Evolutionary conservation across 1,140 invertebrate genomes (phyloP).

Genomic region (Saccostrea glomerata): DNA sequence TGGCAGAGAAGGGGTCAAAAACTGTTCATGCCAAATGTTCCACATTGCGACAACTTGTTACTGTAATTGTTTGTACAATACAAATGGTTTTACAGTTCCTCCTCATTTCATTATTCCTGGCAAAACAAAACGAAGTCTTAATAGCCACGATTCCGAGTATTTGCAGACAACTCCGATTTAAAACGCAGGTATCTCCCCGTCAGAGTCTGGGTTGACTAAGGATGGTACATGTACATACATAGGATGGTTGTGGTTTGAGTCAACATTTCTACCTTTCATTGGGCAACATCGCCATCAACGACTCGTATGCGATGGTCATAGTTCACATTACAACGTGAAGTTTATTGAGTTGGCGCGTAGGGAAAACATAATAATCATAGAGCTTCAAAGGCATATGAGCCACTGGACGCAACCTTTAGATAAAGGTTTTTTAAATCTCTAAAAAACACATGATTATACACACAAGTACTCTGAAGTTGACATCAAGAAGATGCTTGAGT

Average conservation of each 20-base stretch:
- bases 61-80: conserved; percentile 41
- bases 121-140: conserved; percentile 4
- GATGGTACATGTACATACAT: conserved; percentile 29
- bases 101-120: conserved; percentile 49
- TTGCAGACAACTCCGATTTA: background rate
- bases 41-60: conserved; percentile 16
- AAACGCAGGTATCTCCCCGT: background rate
- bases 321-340: conserved; percentile 38
- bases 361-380: conserved; percentile 27
- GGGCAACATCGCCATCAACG: conserved; percentile 41
- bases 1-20: background rate
- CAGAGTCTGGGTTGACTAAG: conserved; percentile 8
- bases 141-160: background rate
- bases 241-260: background rate
- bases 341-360: conserved; percentile 14
- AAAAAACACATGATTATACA: background rate
- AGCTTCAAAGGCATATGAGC: conserved; percentile 43
- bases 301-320: conserved; percentile 46
- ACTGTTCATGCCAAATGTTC: conserved; percentile 21
- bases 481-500: too few species aligned
- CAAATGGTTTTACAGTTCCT: background rate
- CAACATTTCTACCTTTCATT: conserved; percentile 2
- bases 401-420: conserved; percentile 46
- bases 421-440: background rate
- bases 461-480: too few species aligned